Evolutionary conservation across 1,140 invertebrate genomes (phyloP).

Genomic region (Lepidurus couesii): DNA sequence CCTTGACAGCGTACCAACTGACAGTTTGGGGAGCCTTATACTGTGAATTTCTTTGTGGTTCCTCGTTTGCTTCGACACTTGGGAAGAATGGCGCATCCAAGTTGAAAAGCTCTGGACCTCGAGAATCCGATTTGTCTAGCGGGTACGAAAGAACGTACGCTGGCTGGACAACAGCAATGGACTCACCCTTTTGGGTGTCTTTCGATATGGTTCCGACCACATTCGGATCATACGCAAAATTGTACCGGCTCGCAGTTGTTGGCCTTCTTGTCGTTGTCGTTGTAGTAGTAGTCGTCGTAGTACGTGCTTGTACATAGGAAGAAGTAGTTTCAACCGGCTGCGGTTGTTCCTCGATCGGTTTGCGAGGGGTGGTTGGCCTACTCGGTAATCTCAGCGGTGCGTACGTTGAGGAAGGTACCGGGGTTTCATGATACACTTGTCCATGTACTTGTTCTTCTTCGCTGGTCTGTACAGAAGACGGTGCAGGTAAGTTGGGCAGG

Average conservation of each 20-base stretch:
- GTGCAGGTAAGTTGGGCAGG: not conserved
- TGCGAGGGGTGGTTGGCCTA: not conserved
- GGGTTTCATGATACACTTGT: not conserved
- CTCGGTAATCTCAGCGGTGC: not conserved
- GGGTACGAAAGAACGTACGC: conserved; percentile 26
- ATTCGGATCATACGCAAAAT: not conserved
- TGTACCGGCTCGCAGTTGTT: not conserved
- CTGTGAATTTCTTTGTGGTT: not conserved
- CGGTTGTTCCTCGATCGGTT: not conserved
- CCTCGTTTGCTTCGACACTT: not conserved
- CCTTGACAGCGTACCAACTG: not conserved
- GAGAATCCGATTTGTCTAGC: not conserved
- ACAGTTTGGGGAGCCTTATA: not conserved
- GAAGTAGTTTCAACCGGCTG: not conserved
- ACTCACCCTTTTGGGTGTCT: conserved; percentile 20
- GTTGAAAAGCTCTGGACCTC: conserved; percentile 24
- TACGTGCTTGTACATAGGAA: not conserved
- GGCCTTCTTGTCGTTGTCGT: not conserved
- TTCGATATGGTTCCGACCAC: conserved; percentile 1
- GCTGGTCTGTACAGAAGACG: not conserved
- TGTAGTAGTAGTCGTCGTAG: not conserved
- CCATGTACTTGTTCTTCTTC: not conserved
- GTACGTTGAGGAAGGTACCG: not conserved
- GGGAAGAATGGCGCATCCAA: conserved; percentile 33
- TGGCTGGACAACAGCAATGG: conserved; percentile 30